Base-by-base conservation (phyloP, 2,113 vertebrate genomes). In the Neopipo cinnamomea region DNA sequence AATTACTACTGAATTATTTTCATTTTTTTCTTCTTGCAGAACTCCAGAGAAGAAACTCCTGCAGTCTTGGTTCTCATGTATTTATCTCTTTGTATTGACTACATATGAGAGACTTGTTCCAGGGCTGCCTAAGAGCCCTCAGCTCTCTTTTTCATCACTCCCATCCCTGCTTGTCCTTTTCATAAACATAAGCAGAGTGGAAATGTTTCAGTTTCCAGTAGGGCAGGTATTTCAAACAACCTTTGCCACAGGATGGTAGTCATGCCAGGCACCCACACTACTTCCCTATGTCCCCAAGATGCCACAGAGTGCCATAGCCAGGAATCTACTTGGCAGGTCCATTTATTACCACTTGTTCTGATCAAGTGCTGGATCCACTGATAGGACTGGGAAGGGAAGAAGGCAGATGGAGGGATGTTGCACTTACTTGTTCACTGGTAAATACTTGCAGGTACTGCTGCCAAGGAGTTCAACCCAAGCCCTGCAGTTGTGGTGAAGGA, bases 1-100 rank as follows among this genome's bases (percentile, higher is more conserved):
- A 95, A 89, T 98, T 97, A 96, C 81, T 83, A 15, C 58, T 55
- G 92, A 97, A 94, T 96, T 94, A 92, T 95, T 95, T 92, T 52
- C 25, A 28, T 52, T 27, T 28, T 52, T 27, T 52, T 52, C 27
- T 14, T 52, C 25, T 96, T 77, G 44, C 88, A 35, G 80, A 97
- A 90, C 94, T 96, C 77, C 4, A 53, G 86, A 93, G 88, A 67
- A 91, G 86, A 72, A 89, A 65, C 46, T 81, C 84, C 83, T 79
- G 35, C 9, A 39, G 53, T 77, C 56, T 10, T 37, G 31, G 6
- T 72, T 70, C 65, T 55, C 25, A 4, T 35, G 47, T 67, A 21
- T 89, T 78, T 47, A 42, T 83, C 22, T n/a, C 12, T 61, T 72
- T 72, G 19, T 31, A 12, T 12, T 47, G 47, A 9, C 18, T 50